Evolutionary conservation across 2,113 vertebrate genomes (phyloP), one percentile per base, ranked within the genome.

Genomic region (Brachypteracias leptosomus): DNA sequence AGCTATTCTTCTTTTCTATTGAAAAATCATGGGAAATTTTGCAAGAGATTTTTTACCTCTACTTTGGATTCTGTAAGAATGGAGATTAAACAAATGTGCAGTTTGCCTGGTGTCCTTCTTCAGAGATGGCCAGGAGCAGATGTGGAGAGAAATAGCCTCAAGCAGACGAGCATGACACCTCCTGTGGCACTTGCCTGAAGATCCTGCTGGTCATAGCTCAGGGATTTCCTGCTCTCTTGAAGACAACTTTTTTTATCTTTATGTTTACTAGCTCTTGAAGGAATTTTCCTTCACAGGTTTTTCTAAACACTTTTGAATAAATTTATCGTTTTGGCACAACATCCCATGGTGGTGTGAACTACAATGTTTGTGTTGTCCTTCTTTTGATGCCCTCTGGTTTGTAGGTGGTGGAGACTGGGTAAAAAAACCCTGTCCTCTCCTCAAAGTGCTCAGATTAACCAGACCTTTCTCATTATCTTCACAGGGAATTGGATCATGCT

Each of bases 71-170:
- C 55, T 31, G 4, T 75, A 42, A 71, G 59, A 77, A 86, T 7
- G 11, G 21, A 61, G n/a, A 40, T 2, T 17, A 52, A 77, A 67
- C 29, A 55, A 91, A 33, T 20, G 20, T 36, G 24, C 42, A 66
- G 20, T n/a, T 90, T 0, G 0, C 18, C 24, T 61, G 31, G 35
- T 54, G 66, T 25, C 21, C 78, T 68, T 73, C 78, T 68, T 73
- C 57, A 58, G 74, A 70, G 28, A 11, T 51, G 47, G 6, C 33
- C 73, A 55, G 81, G 38, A 71, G 28, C 21, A 68, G 52, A 67
- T 0, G 3, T 0, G 0, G 0, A 83, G 76, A 22, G 57, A 54
- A 4, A 0, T 17, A 68, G 1, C 20, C 38, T 63, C 20, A 71
- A 18, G 40, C 3, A 78, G 38, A 57, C 0, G 4, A 61, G 10